phyloP scores from a whole-genome alignment of 2,888 invertebrate species.

The Plagodis pulveraria region DNA sequence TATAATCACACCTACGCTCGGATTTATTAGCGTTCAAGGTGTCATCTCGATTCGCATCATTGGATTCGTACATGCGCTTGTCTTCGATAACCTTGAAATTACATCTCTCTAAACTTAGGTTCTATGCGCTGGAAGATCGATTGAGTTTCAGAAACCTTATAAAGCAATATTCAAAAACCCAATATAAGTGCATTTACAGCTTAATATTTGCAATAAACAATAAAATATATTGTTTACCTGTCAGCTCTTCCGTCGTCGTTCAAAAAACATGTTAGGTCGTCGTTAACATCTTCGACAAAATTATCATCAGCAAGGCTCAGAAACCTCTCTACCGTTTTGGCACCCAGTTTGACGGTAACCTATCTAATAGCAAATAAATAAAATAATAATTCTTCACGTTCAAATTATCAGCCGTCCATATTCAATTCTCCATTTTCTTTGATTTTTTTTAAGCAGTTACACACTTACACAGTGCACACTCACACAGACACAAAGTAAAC shows the following conservation, averaged over 20 bases:
- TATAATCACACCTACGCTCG: slow-evolving; percentile 46
- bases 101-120: slow-evolving; percentile 24
- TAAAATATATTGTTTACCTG: slow-evolving; percentile 77
- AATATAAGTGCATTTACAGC: slow-evolving; percentile 11
- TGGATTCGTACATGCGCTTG: slow-evolving; percentile 61
- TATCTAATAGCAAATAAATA: slow-evolving; percentile 56
- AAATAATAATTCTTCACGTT: slow-evolving; percentile 69
- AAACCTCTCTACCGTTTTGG: slow-evolving; percentile 81
- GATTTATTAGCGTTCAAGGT: slow-evolving; percentile 62
- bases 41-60: slow-evolving; percentile 64
- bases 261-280: slow-evolving; percentile 80
- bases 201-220: slow-evolving; percentile 40
- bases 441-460: too few species aligned
- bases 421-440: slow-evolving; percentile 46
- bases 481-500: too few species aligned
- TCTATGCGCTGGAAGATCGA: background rate
- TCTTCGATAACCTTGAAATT: slow-evolving; percentile 77
- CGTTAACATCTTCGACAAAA: slow-evolving; percentile 80
- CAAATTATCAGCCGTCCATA: slow-evolving; percentile 69
- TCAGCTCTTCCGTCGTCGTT: slow-evolving; percentile 75
- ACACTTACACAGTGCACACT: too few species aligned
- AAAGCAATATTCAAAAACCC: background rate
- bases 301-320: slow-evolving; percentile 77
- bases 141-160: background rate
- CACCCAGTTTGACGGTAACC: slow-evolving; percentile 79